Evolutionary conservation across 2,888 invertebrate species (phyloP), one percentile per base, ranked within the genome.

Genomic region (Neria commutata): DNA sequence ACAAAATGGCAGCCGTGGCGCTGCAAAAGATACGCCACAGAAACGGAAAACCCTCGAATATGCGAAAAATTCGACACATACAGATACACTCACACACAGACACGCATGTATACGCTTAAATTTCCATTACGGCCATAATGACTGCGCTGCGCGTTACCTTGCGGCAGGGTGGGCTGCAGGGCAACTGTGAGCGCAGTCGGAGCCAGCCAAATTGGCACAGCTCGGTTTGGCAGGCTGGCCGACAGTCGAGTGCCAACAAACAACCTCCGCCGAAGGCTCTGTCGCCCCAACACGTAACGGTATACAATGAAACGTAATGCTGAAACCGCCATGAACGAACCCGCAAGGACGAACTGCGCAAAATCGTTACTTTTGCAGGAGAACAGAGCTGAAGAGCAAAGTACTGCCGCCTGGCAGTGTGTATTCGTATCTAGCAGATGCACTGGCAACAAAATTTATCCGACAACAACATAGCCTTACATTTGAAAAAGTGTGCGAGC

Each of bases 121-220:
- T 73, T 74, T 72, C 74, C 75, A 75, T 76, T 76, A 76, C 72
- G 68, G 67, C 64, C 73, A 71, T 74, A 74, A 75, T 72, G 73
- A 69, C 69, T 72, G 72, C 68, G 73, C 67, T 67, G 66, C 63
- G 61, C 66, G 62, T 60, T 59, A 21, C 19, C 42, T 19, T n/a
- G 62, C 57, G 59, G 29, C 45, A 33, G 24, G 1, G 37, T 47
- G 3, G 24, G 33, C 21, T 26, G 53, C 24, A 25, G 14, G 23
- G 45, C 4, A n/a, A 5, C 14, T 4, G 23, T 5, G 21, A 21
- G 3, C 19, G 45, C 19, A 19, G 10, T 26, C n/a, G 17, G 40
- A 40, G 40, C 40, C 24, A 14, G n/a, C 0, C 5, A 5, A 16
- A 21, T 45, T n/a, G 3, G 17, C 11, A 11, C 21, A 21, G 21